A percentile compares a stretch with the other conserved stretches of the same genome.
These are phyloP conservation scores for Oreocharis arfaki DNA, from an alignment of 2,113 vertebrate genomes.

Conservation along the genomic window DNA sequence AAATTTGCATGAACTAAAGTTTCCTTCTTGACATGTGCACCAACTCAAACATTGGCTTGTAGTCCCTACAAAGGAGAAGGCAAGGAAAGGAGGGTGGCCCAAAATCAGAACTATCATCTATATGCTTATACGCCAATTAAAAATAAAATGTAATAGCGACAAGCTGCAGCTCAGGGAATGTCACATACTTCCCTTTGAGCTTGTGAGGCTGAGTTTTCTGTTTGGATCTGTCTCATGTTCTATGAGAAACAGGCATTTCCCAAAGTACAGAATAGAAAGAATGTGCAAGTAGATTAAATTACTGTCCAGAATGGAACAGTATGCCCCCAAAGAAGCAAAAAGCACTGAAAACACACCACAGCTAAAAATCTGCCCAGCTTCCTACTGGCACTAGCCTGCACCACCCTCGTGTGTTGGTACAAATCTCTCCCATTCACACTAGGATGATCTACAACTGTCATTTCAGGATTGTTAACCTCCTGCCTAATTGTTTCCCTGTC, in stretches of 20 bases:
- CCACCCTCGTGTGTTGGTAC: neutral
- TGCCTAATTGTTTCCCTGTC: conserved; percentile 27
- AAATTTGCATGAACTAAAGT: neutral
- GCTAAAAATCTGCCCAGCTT: neutral
- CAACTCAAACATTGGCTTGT: neutral
- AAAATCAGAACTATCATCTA: neutral
- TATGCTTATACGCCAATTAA: neutral
- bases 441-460: neutral
- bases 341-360: neutral
- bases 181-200: neutral
- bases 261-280: neutral
- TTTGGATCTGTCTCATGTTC: neutral
- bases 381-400: neutral
- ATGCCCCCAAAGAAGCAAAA: neutral
- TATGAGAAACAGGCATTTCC: neutral
- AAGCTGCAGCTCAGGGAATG: neutral
- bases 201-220: neutral
- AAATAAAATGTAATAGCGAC: neutral
- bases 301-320: neutral
- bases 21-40: neutral
- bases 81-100: neutral
- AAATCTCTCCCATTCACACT: neutral
- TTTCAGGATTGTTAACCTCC: neutral
- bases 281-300: neutral
- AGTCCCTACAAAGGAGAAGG: neutral